Conservation (phyloP, 2,888 invertebrate genomes). For the Drosophila mimetica region DNA sequence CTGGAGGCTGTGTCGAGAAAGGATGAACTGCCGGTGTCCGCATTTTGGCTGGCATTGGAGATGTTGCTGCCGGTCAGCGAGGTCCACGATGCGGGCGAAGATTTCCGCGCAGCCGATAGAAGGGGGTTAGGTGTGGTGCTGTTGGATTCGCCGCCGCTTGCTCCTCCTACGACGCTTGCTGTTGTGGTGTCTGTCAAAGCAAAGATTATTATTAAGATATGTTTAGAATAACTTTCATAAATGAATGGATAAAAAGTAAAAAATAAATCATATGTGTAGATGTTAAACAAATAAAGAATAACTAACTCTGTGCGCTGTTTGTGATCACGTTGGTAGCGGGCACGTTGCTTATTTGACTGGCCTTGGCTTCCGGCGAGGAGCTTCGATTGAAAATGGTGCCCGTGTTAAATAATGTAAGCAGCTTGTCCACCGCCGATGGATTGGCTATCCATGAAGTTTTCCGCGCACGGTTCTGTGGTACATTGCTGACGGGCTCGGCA, state of each 20-base stretch:
- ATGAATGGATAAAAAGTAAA: no score
- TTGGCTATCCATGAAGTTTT: constrained; percentile 88
- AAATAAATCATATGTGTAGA: not conserved
- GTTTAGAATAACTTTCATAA: not conserved
- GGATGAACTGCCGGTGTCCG: constrained; percentile 61
- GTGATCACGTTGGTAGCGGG: constrained; percentile 7
- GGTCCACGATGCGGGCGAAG: constrained; percentile 30
- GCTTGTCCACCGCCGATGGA: constrained; percentile 88
- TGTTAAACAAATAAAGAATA: not conserved
- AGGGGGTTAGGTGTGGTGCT: constrained; percentile 48
- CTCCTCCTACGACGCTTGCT: constrained; percentile 32
- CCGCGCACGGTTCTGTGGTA: constrained; percentile 82
- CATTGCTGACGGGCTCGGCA: constrained; percentile 20
- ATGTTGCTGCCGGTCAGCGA: constrained; percentile 34
- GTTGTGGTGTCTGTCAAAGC: constrained; percentile 27
- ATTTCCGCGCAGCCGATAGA: constrained; percentile 21
- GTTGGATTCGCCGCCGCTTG: constrained; percentile 50
- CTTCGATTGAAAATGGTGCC: constrained; percentile 87
- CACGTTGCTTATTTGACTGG: constrained; percentile 21
- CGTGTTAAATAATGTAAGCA: constrained; percentile 88
- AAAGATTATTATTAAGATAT: not conserved
- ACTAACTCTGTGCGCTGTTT: constrained; percentile 62
- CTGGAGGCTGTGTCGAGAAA: constrained; percentile 82
- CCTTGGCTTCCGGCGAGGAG: constrained; percentile 75
- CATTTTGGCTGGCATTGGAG: constrained; percentile 31